Percentiles rank a stretch among this genome's conserved stretches.
Evolutionary conservation across 1,140 invertebrate genomes (phyloP).

Genomic region (Acromyrmex charruanus): DNA sequence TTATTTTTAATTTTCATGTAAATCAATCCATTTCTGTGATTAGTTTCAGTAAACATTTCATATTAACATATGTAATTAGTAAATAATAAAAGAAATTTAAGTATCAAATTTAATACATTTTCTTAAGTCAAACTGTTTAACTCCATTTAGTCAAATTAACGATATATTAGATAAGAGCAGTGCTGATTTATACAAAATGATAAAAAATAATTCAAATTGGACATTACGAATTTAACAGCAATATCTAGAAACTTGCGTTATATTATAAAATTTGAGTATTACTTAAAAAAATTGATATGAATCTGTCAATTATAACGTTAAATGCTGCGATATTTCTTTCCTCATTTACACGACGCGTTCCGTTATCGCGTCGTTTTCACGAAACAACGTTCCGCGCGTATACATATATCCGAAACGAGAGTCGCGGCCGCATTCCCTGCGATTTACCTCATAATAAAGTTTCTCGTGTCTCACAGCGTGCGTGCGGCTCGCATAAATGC

Average conservation of each 20-base stretch:
- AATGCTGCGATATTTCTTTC: not conserved
- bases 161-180: too few species aligned
- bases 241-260: not conserved
- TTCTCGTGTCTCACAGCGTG: conserved; percentile 56
- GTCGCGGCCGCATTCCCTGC: conserved; percentile 28
- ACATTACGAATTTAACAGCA: too few species aligned
- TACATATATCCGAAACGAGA: conserved; percentile 18
- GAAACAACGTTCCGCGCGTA: not conserved
- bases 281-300: conserved; percentile 5
- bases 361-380: conserved; percentile 49
- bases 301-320: not conserved
- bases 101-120: too few species aligned
- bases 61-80: too few species aligned
- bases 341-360: not conserved
- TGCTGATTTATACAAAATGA: too few species aligned
- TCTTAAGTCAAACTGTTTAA: too few species aligned
- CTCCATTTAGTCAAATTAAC: too few species aligned
- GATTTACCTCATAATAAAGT: conserved; percentile 62
- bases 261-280: not conserved
- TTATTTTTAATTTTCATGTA: too few species aligned
- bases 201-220: too few species aligned
- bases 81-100: too few species aligned
- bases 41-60: too few species aligned
- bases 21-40: too few species aligned
- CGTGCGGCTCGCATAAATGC: conserved; percentile 55